These are phyloP conservation scores for Ara ararauna DNA, from an alignment of 2,797 vertebrate species.

Conservation along the genomic window DNA sequence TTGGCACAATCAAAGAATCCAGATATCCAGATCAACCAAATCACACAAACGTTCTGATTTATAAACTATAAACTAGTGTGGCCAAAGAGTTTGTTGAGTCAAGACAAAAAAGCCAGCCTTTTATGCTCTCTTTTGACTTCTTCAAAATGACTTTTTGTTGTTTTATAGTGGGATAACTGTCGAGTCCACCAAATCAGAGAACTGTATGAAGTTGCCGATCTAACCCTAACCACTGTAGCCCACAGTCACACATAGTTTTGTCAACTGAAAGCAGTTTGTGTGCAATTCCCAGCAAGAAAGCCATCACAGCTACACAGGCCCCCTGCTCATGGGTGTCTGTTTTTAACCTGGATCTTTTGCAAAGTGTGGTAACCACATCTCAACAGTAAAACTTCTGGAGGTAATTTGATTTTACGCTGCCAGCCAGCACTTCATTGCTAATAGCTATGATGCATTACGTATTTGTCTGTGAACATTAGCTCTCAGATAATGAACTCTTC, in stretches of 20 bases:
- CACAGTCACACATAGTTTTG: neutral
- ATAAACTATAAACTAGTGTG: neutral
- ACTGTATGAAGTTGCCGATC: neutral
- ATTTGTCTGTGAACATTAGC: conserved; percentile 61
- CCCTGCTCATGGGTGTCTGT: neutral
- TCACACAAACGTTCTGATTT: neutral
- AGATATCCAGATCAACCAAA: neutral
- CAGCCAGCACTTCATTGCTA: conserved; percentile 45
- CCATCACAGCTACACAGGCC: neutral
- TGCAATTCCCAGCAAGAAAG: neutral
- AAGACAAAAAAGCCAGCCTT: neutral
- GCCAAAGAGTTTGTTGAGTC: neutral
- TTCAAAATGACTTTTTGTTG: conserved; percentile 34
- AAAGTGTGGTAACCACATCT: conserved; percentile 2
- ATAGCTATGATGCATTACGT: conserved; percentile 42
- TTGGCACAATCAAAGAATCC: neutral
- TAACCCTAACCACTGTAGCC: conserved; percentile 8
- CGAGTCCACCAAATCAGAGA: conserved; percentile 16
- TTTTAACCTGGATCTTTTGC: conserved; percentile 4
- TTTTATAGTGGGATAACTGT: neutral
- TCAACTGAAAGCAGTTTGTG: conserved; percentile 7
- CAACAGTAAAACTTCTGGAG: conserved; percentile 57
- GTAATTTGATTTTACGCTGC: conserved; percentile 61
- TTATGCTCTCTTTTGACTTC: neutral
- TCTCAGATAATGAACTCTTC: conserved; percentile 65